phyloP scores from a whole-genome alignment of 2,113 vertebrate species.

The Todiramphus chloris region DNA sequence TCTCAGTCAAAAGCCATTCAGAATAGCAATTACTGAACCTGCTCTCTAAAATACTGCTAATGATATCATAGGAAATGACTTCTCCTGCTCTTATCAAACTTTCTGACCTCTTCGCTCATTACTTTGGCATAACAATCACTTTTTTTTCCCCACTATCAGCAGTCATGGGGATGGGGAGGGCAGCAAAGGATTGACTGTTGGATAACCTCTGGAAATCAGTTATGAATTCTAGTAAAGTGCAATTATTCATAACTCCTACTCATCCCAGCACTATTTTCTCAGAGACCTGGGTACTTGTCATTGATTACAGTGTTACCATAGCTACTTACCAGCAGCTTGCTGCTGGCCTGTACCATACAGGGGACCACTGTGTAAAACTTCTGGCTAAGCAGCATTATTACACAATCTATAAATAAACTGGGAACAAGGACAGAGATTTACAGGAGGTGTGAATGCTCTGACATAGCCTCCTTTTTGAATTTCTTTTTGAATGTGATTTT shows the following conservation, averaged over 20 bases:
- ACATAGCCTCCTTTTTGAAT: background rate
- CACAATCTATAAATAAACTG: background rate
- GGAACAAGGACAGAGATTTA: background rate
- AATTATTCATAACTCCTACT: conserved; percentile 41
- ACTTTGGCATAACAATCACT: conserved; percentile 30
- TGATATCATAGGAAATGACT: conserved; percentile 47
- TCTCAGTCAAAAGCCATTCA: conserved; percentile 41
- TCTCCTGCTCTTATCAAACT: conserved; percentile 57
- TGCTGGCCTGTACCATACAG: background rate
- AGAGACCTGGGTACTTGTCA: background rate
- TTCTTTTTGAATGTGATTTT: background rate
- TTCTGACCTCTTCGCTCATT: conserved; percentile 53
- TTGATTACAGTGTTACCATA: background rate
- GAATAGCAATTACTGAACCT: conserved; percentile 55
- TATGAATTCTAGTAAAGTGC: conserved; percentile 14
- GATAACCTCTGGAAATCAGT: conserved; percentile 38
- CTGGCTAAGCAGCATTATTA: background rate
- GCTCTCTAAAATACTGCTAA: conserved; percentile 46
- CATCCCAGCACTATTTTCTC: background rate
- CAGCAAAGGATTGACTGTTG: background rate
- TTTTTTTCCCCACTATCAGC: background rate
- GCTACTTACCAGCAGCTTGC: background rate
- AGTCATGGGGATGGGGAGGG: background rate
- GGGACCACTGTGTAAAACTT: background rate
- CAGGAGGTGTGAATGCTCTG: background rate